These are phyloP conservation scores for Arvicanthis niloticus DNA, from an alignment of 2,113 vertebrate genomes.

Conservation along the genomic window DNA sequence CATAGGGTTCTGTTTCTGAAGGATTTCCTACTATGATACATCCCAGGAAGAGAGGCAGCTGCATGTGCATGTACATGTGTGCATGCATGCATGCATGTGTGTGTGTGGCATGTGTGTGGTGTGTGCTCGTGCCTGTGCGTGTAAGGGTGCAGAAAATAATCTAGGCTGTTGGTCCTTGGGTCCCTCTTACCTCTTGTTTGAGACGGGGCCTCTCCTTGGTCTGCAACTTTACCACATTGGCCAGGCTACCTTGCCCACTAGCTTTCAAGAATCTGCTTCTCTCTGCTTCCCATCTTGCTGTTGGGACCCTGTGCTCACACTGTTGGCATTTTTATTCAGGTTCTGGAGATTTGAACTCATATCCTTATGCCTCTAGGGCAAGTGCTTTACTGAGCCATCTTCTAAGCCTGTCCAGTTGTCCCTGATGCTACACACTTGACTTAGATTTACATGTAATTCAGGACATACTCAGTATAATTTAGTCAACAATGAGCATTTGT, in stretches of 20 bases:
- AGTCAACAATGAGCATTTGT: background rate
- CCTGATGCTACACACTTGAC: background rate
- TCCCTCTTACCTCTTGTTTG: too few species aligned
- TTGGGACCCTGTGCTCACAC: background rate
- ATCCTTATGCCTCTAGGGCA: too few species aligned
- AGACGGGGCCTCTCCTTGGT: background rate
- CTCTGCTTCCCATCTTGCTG: background rate
- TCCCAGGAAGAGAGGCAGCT: background rate
- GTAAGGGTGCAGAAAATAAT: background rate
- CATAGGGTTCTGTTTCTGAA: background rate
- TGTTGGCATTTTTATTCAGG: background rate
- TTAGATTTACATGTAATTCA: background rate
- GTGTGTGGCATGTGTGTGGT: background rate
- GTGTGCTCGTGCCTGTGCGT: accelerated
- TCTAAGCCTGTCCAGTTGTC: background rate
- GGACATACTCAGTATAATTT: background rate
- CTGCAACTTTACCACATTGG: background rate
- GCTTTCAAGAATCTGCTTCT: background rate
- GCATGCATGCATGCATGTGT: background rate
- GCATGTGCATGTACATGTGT: background rate
- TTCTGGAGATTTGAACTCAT: background rate
- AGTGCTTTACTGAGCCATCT: background rate
- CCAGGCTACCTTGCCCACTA: background rate
- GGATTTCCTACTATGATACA: background rate
- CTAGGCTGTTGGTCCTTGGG: background rate